Evolutionary conservation across 2,888 invertebrate genomes (phyloP), one percentile per base, ranked within the genome.

Genomic region (Nemotelus pantherinus): DNA sequence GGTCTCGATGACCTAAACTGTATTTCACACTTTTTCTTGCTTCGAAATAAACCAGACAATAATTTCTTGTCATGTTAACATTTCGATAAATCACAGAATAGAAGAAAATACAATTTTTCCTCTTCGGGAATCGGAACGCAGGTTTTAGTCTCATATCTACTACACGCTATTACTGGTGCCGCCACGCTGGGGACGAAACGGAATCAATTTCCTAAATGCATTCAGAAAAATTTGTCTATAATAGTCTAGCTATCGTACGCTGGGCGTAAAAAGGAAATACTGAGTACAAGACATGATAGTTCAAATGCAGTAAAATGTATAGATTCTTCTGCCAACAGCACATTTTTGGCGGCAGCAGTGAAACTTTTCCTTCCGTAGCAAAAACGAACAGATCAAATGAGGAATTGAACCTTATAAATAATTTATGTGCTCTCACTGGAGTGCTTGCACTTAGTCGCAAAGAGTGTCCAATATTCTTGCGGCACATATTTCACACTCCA

Each of bases 331-430:
- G 72, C 72, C 72, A 72, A 72, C 58, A 72, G 25, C 72, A 72
- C 25, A 58, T 72, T 45, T 58, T 72, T 39, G 7, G 39, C 47
- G 6, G 10, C 58, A 6, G 72, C 72, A 60, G 72, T 10, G 25
- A 58, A 58, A 25, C 25, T 47, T 58, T 25, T 58, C 45, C 7
- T 58, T 25, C 9, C 45, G 50, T 6, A 39, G 63, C 5, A 68
- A 68, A 68, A 58, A 55, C 50, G 39, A 71, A 71, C 4, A 48
- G 57, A 72, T 58, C 58, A 72, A 72, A 72, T 58, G 72, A 72
- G 72, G 60, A 47, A 72, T 72, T 72, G 72, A 72, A 72, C 58
- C 60, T 72, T 72, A 72, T 72, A 72, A 72, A 72, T 72, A 72
- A 72, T 72, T 72, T 72, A 72, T 72, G 72, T 72, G 72, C 47